Base-by-base conservation (phyloP, 2,888 invertebrate species). In the Macrophya annulata region DNA sequence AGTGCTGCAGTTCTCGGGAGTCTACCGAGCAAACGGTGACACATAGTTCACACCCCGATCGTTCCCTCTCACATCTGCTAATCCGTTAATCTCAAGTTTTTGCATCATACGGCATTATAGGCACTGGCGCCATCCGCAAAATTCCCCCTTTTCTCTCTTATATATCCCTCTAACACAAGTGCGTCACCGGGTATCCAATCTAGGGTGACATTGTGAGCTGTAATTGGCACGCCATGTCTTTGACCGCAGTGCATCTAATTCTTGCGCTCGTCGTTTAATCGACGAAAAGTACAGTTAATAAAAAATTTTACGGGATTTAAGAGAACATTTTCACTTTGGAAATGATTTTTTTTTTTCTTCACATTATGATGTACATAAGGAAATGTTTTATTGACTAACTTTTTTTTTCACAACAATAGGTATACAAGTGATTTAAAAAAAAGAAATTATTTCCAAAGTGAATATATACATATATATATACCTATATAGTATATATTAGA, bases 81-180 rank as follows among this genome's bases (percentile, higher is more conserved):
- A 72, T 84, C 76, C 72, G 62, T 72, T 77, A 59, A 81, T 81
- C 59, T 81, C 45, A 25, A 25, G 37, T 84, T 77, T 84, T 84
- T 76, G 84, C 76, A 76, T 62, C 74, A 43, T 51, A 25, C 43
- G 15, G 72, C 62, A 81, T 43, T 81, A 76, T 81, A 76, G 62
- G 77, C 76, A 9, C 62, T 62, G 81, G 81, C 81, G 81, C 81
- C 81, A 62, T 62, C 81, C 59, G 40, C 79, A 43, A 5, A 15
- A 15, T 21, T 59, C 15, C 62, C 59, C 81, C 59, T 51, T 40
- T 15, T n/a, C 62, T 40, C 40, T 43, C 10, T 43, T 62, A 31
- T 31, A 31, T 31, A 15, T 17, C 15, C 37, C 10, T 43, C 21
- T 43, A 10, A 5, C 76, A 21, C 21, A 62, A 62, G 43, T 81